phyloP scores from a whole-genome alignment of 2,113 vertebrate species.

The Bagarius yarrelli region DNA sequence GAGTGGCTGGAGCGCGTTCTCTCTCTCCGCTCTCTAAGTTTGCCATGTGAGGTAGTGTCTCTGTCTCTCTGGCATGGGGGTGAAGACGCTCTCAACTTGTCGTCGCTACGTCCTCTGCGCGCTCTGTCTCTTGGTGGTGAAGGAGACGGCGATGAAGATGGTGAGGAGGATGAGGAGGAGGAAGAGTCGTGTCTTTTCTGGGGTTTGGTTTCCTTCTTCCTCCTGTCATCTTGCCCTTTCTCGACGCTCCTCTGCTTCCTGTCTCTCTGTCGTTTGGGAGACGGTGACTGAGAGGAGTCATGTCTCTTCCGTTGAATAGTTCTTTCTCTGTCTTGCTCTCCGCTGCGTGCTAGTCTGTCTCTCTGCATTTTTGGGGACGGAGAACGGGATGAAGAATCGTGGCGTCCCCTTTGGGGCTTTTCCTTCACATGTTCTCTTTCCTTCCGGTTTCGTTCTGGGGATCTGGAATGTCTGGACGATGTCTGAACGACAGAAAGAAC shows the following conservation, averaged over 20 bases:
- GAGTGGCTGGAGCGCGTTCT: constrained; percentile 31
- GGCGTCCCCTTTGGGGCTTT: constrained; percentile 44
- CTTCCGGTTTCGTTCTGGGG: constrained; percentile 42
- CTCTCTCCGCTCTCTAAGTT: constrained; percentile 26
- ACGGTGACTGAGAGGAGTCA: constrained; percentile 58
- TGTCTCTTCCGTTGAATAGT: constrained; percentile 51
- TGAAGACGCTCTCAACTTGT: constrained; percentile 50
- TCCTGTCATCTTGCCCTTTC: constrained; percentile 43
- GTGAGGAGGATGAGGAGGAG: neutral
- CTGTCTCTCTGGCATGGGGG: constrained; percentile 36
- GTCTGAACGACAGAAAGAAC: constrained; percentile 48
- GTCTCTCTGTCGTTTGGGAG: constrained; percentile 56
- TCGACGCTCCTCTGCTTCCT: constrained; percentile 53
- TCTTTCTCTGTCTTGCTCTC: constrained; percentile 47
- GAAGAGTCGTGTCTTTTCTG: constrained; percentile 40
- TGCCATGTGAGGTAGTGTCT: neutral
- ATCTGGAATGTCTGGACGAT: constrained; percentile 47
- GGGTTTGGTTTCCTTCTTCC: constrained; percentile 25
- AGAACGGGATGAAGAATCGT: constrained; percentile 56
- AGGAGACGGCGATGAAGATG: constrained; percentile 8
- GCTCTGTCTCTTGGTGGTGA: constrained; percentile 43
- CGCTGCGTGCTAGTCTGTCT: constrained; percentile 41
- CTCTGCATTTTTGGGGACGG: constrained; percentile 49
- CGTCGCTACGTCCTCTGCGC: constrained; percentile 41
- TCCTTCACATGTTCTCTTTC: constrained; percentile 45